Base-by-base conservation (phyloP, 2,888 invertebrate genomes). In the Eristalis intricaria region DNA sequence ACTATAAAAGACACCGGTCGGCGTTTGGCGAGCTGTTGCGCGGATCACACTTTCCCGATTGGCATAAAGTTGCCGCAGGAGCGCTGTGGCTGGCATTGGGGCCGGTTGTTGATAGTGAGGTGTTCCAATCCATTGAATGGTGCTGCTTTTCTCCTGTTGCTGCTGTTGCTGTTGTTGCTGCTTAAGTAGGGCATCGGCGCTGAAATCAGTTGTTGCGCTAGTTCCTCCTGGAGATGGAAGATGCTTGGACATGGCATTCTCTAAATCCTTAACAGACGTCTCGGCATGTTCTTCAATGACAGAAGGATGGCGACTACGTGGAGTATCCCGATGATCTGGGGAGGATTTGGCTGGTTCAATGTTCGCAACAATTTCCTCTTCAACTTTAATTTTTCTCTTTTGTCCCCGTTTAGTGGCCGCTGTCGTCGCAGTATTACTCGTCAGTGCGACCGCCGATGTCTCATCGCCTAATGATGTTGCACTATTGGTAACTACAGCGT, bases 211-310 rank as follows among this genome's bases (percentile, higher is more conserved):
- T 90, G 96, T 95, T 90, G 96, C 95, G n/a, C 93, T 93, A 1
- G 89, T 89, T 40, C 89, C 89, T 10, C 89, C 89, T 10, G 95
- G 94, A 32, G 94, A 94, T 3, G 97, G 97, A 80, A 99, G 94
- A 94, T 98, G 98, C 91, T 98, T 98, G 23, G 98, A 98, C 98
- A 99, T 99, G 64, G 98, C 98, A 91, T 98, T 98, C 93, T 99
- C 98, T 89, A 99, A 94, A 90, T 98, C 98, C 93, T 98, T 97
- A 0, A 93, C 93, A 10, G 93, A 92, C 0, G 91, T 91, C 90
- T 93, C 90, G 75, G 92, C 80, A 91, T 92, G 91, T 58, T 93
- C 93, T 35, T 93, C 93, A 50, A 92, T 93, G 71, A 91, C 90
- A 13, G 91, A 91, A 26, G 92, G 94, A 90, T 90, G 93, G 84